Percentiles rank a stretch among this genome's conserved stretches.
Conservation (phyloP, 1,140 invertebrate species). For the Drosophila parvula region DNA sequence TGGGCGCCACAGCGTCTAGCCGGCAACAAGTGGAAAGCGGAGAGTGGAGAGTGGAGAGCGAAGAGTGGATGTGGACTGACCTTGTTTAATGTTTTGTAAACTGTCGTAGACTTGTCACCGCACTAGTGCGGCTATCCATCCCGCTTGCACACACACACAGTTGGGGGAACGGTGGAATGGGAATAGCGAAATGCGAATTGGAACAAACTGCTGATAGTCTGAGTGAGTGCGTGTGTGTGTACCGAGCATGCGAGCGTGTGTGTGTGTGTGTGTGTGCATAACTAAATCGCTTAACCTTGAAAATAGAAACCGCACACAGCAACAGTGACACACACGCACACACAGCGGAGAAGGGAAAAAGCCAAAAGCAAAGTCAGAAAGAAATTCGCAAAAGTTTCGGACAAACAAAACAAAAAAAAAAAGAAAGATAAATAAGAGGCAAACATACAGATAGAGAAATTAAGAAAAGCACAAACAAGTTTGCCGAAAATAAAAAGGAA, state of each 20-base stretch:
- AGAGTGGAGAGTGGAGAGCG: neutral
- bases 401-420: conserved; percentile 33
- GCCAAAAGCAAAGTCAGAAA: conserved; percentile 43
- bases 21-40: conserved; percentile 66
- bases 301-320: conserved; percentile 72
- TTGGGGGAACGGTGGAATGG: neutral
- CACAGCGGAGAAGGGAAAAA: conserved; percentile 19
- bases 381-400: conserved; percentile 40
- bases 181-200: conserved; percentile 2
- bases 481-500: conserved; percentile 11
- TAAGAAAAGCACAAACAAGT: conserved; percentile 40
- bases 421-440: conserved; percentile 30
- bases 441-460: conserved; percentile 10
- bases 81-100: conserved; percentile 63
- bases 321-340: conserved; percentile 11
- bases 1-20: conserved; percentile 47
- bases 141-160: neutral
- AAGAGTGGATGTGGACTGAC: conserved; percentile 43
- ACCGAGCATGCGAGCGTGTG: neutral
- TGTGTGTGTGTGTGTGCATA: conserved; percentile 31
- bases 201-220: conserved; percentile 12
- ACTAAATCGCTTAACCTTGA: conserved; percentile 80
- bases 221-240: conserved; percentile 4
- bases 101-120: conserved; percentile 48
- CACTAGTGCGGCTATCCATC: neutral